phyloP scores from a whole-genome alignment of 2,797 vertebrate species.

The Aselliscus stoliczkanus region DNA sequence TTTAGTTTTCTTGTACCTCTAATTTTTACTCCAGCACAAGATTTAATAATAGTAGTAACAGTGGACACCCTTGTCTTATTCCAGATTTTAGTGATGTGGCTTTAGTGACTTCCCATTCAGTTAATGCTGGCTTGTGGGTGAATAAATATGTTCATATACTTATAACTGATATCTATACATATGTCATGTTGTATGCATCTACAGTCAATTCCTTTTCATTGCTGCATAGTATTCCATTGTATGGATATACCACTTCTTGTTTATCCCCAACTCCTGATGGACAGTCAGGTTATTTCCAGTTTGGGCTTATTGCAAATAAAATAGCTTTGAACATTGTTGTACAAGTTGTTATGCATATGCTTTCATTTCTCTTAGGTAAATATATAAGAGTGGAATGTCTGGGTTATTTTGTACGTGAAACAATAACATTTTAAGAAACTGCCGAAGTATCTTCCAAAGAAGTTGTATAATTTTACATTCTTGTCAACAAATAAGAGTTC shows the following conservation, averaged over 20 bases:
- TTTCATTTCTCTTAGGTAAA: too few relatives aligned
- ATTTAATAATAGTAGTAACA: background rate
- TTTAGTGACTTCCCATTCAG: rapidly evolving
- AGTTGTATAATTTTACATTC: background rate
- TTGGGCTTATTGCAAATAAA: background rate
- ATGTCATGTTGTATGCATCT: background rate
- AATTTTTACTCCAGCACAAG: background rate
- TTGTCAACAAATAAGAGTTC: background rate
- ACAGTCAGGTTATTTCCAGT: background rate
- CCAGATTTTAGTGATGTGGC: background rate
- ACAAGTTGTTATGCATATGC: too few relatives aligned
- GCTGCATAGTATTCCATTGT: background rate
- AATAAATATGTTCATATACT: background rate
- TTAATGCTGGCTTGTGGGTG: background rate
- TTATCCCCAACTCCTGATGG: background rate
- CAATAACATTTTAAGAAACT: background rate
- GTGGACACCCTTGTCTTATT: background rate
- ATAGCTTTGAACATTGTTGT: background rate
- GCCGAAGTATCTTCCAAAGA: background rate
- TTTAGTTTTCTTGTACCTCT: background rate
- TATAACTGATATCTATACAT: background rate
- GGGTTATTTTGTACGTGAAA: too few relatives aligned
- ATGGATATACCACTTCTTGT: background rate
- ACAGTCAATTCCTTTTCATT: background rate
- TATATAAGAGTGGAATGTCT: too few relatives aligned